Evolutionary conservation across 2,113 vertebrate genomes (phyloP), one percentile per base, ranked within the genome.

Genomic region (Dasyurus viverrinus): DNA sequence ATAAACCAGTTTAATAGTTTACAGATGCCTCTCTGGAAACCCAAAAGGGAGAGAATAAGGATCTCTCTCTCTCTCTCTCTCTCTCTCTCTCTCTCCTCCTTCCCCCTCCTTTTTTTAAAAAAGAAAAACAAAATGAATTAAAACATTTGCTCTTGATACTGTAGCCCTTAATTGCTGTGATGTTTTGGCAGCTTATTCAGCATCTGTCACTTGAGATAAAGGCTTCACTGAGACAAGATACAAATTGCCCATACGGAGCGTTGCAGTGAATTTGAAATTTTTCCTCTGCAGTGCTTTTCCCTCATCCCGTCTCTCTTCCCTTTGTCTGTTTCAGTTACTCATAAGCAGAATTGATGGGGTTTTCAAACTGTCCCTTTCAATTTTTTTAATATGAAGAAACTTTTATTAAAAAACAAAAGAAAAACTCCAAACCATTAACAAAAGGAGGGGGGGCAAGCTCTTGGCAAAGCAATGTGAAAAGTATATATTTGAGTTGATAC

Each of bases 1-100:
- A 98, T 98, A 98, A 98, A 98, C 97, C 52, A 2, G 93, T 97
- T 89, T 98, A 98, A 98, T 98, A 94, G 96, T 97, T 98, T 96
- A 95, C 98, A 98, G 98, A 98, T 98, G 98, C 96, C 6, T 96
- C 96, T 97, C 97, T 46, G 89, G 96, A 98, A 97, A 96, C 95
- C 97, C 94, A 96, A 97, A 97, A 95, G 97, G 97, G 97, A 91
- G 89, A 30, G 50, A 97, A 95, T 97, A 92, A 93, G 12, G 94
- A 89, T 97, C 97, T 97, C 36, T 84, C 68, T 25, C 23, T 55
- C 54, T 55, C 54, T 55, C 24, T 55, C 54, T 55, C 54, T 55
- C 54, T 54, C 54, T 54, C 53, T 54, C 53, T 54, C 53, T 54
- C 53, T 19, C 16, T 7, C n/a, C 48, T 48, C 48, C 48, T 48